Evolutionary conservation across 1,140 invertebrate species (phyloP), one percentile per base, ranked within the genome.

Genomic region (Lycorma delicatula): DNA sequence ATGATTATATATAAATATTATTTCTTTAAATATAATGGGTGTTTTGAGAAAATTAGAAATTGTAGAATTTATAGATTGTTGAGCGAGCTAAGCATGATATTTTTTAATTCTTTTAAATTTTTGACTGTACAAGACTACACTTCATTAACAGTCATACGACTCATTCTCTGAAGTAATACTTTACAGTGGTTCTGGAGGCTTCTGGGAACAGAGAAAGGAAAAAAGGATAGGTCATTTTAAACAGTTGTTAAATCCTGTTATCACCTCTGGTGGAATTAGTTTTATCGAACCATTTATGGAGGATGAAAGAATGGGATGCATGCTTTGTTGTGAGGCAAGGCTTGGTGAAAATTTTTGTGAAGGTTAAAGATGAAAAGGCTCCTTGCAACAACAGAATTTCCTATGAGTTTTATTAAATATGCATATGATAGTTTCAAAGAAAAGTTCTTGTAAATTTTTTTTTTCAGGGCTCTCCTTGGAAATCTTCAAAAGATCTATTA

Each of bases 331-430:
- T n/a, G n/a, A n/a, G 7, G 29, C 7, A 23, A 38, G 23, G 25
- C 31, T 3, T n/a, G n/a, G n/a, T n/a, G n/a, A n/a, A 20, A 54
- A 5, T 34, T 54, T 31, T 38, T n/a, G n/a, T n/a, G n/a, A n/a
- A n/a, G n/a, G n/a, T 6, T 11, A 41, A 23, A 23, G 53, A 38
- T 12, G n/a, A 38, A 12, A 23, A 38, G 13, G 38, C 13, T 9
- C 2, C 28, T 11, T 47, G 47, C 46, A 31, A 56, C 26, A 28
- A 56, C 20, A 56, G 47, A 48, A 41, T 41, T 4, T 41, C 54
- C n/a, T 31, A 41, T 47, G 44, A n/a, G n/a, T n/a, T 56, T 56
- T 29, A 27, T 9, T 6, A 56, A 56, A 22, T 47, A 56, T 31
- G 54, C 54, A 2, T 41, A 36, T 7, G 12, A 7, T 7, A 48